These are phyloP conservation scores for Caenorhabditis tropicalis DNA, from an alignment of 1,140 invertebrate genomes.

Conservation along the genomic window DNA sequence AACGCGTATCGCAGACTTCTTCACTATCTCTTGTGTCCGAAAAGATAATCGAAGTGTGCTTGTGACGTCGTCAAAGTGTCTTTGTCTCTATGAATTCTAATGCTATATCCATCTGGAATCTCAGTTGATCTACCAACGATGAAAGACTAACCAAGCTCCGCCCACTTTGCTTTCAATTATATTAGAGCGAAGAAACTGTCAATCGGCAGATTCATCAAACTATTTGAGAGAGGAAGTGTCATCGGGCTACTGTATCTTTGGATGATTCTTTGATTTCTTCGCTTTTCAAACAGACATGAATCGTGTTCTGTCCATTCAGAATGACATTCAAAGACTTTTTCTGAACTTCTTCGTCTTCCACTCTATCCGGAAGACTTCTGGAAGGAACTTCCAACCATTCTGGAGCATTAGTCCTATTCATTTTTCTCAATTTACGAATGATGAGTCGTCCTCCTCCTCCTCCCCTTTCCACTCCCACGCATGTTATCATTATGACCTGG, in stretches of 20 bases:
- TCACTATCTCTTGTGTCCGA: neutral
- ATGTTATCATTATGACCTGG: slow-evolving; percentile 3
- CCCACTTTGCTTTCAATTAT: slow-evolving; percentile 2
- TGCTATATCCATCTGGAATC: neutral
- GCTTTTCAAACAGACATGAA: no score
- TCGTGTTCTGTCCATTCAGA: neutral
- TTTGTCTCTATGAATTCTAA: neutral
- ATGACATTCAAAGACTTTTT: neutral
- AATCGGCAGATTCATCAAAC: neutral
- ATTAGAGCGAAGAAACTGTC: neutral
- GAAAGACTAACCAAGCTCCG: neutral
- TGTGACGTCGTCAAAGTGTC: slow-evolving; percentile 21
- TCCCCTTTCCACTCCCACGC: neutral
- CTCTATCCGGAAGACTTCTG: no score
- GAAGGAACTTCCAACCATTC: no score
- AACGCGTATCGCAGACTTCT: neutral
- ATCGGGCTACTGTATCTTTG: no score
- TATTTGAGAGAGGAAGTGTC: neutral
- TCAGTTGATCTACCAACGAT: neutral
- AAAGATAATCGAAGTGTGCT: slow-evolving; percentile 26
- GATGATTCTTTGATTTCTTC: neutral
- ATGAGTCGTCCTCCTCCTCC: slow-evolving; percentile 1
- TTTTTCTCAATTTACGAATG: neutral
- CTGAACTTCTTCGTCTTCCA: no score
- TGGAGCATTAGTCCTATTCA: neutral